A percentile compares a stretch with the other conserved stretches of the same genome.
These are phyloP conservation scores for Doryteuthis pealeii DNA, from an alignment of 1,140 invertebrate genomes.

Conservation along the genomic window DNA sequence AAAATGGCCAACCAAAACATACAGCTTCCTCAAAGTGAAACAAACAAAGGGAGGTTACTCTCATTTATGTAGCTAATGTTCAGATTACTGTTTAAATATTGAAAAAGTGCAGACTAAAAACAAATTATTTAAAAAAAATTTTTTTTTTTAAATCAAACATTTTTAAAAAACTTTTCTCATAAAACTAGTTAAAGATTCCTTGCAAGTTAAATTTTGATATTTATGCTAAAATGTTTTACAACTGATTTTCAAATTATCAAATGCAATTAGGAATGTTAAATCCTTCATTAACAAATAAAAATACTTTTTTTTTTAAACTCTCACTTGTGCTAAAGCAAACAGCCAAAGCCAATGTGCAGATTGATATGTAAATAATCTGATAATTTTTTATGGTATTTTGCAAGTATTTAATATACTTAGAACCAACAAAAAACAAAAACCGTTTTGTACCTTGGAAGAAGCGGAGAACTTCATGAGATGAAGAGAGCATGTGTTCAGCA, in stretches of 20 bases:
- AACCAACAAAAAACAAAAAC: background rate
- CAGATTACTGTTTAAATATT: no score
- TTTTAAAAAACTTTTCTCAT: background rate
- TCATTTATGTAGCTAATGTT: no score
- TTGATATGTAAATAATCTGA: background rate
- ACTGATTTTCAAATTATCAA: background rate
- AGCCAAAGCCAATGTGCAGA: background rate
- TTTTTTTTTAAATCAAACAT: no score
- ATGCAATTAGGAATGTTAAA: background rate
- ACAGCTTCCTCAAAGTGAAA: background rate
- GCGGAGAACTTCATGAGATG: slow-evolving; percentile 68
- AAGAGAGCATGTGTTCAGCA: slow-evolving; percentile 68
- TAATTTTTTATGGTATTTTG: background rate
- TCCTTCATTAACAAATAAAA: background rate
- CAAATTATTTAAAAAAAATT: background rate
- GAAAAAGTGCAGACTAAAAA: background rate
- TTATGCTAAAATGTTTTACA: no score
- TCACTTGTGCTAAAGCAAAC: background rate
- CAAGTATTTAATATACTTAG: background rate
- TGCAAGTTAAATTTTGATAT: background rate
- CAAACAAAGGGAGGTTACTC: no score
- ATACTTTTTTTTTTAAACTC: background rate
- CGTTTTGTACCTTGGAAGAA: slow-evolving; percentile 75
- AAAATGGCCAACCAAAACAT: background rate
- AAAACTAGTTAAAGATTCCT: background rate